A percentile compares a stretch with the other conserved stretches of the same genome.
Conservation (phyloP, 2,113 vertebrate species). For the Empidonax alnorum region DNA sequence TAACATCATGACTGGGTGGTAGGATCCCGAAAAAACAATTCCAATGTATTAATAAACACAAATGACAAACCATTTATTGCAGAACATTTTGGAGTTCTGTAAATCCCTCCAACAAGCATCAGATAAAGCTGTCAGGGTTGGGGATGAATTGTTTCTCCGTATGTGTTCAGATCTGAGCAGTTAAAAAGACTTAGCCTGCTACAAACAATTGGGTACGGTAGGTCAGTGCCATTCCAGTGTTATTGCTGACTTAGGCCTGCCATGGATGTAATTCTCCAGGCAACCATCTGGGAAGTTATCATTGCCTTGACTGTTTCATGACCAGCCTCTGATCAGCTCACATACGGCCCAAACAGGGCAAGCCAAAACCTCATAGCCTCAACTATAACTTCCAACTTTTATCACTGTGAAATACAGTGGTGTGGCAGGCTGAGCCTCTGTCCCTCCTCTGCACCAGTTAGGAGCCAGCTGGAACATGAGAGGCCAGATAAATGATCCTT, state of each 20-base stretch:
- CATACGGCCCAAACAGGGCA: background rate
- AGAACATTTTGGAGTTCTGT: background rate
- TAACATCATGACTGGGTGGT: background rate
- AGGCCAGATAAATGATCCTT: background rate
- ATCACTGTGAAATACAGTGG: background rate
- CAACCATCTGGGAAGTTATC: background rate
- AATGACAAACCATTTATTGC: background rate
- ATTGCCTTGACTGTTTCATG: background rate
- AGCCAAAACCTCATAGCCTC: background rate
- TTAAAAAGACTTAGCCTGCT: background rate
- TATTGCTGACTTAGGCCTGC: background rate
- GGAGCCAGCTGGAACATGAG: background rate
- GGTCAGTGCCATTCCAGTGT: background rate
- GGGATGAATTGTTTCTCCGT: background rate
- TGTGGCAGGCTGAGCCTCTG: background rate
- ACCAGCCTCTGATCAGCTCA: background rate
- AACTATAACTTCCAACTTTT: background rate
- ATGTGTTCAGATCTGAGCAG: background rate
- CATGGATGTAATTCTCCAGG: background rate
- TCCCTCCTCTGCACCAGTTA: background rate
- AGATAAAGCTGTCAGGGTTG: background rate
- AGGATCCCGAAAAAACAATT: background rate
- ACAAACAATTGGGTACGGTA: background rate
- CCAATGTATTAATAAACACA: background rate
- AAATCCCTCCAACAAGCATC: background rate